Conservation (phyloP, 2,888 invertebrate species). For the Apocheima hispidaria region DNA sequence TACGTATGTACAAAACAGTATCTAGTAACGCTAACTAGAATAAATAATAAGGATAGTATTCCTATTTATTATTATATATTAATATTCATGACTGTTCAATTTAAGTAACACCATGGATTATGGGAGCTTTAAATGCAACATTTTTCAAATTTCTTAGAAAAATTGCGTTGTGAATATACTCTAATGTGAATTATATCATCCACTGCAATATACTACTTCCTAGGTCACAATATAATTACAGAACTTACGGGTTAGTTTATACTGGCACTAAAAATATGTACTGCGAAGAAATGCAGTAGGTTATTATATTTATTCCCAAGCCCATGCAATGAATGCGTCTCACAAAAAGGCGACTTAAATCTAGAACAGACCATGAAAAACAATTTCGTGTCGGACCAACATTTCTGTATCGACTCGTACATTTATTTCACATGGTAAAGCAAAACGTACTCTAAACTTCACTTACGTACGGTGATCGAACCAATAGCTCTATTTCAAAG, state of each 20-base stretch:
- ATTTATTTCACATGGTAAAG: constrained; percentile 29
- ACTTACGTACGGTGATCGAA: constrained; percentile 29
- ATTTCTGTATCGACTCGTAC: constrained; percentile 23
- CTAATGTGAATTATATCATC: not conserved
- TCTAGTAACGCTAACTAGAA: not conserved
- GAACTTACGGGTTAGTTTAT: not conserved
- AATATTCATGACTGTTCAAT: too few species aligned
- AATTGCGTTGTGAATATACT: not conserved
- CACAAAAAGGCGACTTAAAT: constrained; percentile 10
- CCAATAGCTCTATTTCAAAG: constrained; percentile 40
- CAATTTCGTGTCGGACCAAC: constrained; percentile 25
- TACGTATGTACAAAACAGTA: not conserved
- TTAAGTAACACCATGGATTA: too few species aligned
- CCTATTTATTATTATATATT: too few species aligned
- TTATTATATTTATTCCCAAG: not conserved
- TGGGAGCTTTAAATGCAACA: too few species aligned
- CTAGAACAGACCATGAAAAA: constrained; percentile 25
- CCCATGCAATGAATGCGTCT: constrained; percentile 2
- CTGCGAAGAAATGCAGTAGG: not conserved
- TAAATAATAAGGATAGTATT: not conserved
- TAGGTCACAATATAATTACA: not conserved
- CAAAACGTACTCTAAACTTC: constrained; percentile 35
- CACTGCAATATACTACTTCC: not conserved
- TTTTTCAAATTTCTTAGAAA: too few species aligned
- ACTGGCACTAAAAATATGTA: not conserved